Conservation (phyloP, 1,140 invertebrate genomes). For the Bombus picipes region DNA sequence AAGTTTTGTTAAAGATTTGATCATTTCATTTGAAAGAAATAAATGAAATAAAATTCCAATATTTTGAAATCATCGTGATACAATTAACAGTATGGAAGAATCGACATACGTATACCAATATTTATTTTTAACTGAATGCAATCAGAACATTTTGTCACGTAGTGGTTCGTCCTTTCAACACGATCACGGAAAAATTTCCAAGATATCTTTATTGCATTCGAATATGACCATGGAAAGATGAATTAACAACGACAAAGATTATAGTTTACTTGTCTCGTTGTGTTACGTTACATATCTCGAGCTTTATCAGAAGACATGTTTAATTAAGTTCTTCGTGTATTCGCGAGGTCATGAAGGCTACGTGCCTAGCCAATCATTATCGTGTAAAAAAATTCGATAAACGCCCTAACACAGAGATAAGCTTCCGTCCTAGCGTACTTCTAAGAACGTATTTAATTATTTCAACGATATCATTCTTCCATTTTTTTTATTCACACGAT, state of each 20-base stretch:
- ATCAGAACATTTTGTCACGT: not conserved
- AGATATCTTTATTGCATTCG: not conserved
- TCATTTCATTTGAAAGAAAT: no score
- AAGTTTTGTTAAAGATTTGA: no score
- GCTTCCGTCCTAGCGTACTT: no score
- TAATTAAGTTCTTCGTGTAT: conserved; percentile 7
- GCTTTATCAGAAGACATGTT: conserved; percentile 3
- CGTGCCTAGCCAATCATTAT: conserved; percentile 4
- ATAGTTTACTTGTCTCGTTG: no score
- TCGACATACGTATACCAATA: no score
- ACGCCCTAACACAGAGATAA: not conserved
- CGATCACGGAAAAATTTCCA: not conserved
- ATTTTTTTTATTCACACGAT: no score
- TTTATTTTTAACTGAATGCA: no score
- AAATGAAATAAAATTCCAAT: no score
- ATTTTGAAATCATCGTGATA: no score
- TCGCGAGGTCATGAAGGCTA: not conserved
- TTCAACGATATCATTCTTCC: not conserved
- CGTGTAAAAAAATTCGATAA: not conserved
- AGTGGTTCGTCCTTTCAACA: not conserved
- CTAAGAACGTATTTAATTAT: not conserved
- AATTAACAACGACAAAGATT: not conserved
- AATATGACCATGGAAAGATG: not conserved
- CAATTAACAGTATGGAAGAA: no score
- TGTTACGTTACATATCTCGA: not conserved